Percentiles rank a stretch among this genome's conserved stretches.
These are phyloP conservation scores for Salarias fasciatus DNA, from an alignment of 2,797 vertebrate genomes.

Conservation along the genomic window DNA sequence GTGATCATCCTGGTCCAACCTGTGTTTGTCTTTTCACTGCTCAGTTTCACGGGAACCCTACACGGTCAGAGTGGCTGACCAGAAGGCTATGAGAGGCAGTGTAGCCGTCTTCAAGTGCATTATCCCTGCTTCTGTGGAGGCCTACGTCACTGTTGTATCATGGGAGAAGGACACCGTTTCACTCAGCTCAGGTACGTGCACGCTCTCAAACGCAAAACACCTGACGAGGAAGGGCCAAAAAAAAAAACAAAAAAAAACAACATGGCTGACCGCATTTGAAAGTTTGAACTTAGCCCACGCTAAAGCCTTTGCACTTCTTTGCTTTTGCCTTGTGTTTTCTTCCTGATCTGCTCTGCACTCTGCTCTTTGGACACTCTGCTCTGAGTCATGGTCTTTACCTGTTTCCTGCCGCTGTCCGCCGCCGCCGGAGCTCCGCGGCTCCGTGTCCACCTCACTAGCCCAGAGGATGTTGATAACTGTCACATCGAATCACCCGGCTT, in stretches of 20 bases:
- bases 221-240: too few relatives aligned
- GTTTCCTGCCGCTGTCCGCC: constrained; percentile 55
- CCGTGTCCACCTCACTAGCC: constrained; percentile 49
- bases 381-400: constrained; percentile 66
- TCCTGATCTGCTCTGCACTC: constrained; percentile 5
- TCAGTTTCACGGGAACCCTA: constrained; percentile 92
- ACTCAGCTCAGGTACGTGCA: constrained; percentile 78
- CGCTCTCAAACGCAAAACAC: too few relatives aligned
- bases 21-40: constrained; percentile 83
- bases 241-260: too few relatives aligned
- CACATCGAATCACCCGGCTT: constrained; percentile 53
- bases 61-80: constrained; percentile 99
- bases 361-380: constrained; percentile 44
- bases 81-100: constrained; percentile 99
- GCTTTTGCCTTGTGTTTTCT: background rate
- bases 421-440: constrained; percentile 44
- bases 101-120: constrained; percentile 99
- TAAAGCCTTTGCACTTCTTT: too few relatives aligned
- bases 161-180: constrained; percentile 98
- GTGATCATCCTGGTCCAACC: too few relatives aligned
- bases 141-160: constrained; percentile 94
- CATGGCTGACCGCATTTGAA: too few relatives aligned
- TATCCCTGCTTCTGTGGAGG: constrained; percentile 99
- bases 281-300: too few relatives aligned
- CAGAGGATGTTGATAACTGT: constrained; percentile 70